Evolutionary conservation across 2,797 vertebrate genomes (phyloP).

Genomic region (Gila robusta): DNA sequence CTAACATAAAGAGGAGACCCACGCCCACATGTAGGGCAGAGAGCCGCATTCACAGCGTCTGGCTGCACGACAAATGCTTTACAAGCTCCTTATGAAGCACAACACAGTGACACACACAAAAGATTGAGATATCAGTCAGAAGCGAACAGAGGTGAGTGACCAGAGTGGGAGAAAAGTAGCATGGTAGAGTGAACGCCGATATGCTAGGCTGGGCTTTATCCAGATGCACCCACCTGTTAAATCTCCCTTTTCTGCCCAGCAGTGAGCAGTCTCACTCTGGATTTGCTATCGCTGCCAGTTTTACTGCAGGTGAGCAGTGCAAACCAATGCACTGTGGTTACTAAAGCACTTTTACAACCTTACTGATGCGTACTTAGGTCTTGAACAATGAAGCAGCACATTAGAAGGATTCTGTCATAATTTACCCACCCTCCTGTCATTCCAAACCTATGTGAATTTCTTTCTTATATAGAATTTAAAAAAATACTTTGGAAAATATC

Average conservation of each 20-base stretch:
- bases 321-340: slow-evolving; percentile 6
- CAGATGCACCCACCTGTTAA: slow-evolving; percentile 62
- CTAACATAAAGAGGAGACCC: slow-evolving; percentile 42
- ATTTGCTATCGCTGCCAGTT: slow-evolving; percentile 11
- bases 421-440: not conserved
- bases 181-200: slow-evolving; percentile 45
- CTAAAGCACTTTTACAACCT: not conserved
- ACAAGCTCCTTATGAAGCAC: slow-evolving; percentile 36
- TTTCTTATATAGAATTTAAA: not conserved
- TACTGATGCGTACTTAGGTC: not conserved
- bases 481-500: not conserved
- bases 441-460: not conserved
- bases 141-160: not conserved
- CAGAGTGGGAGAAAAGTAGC: slow-evolving; percentile 43
- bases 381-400: not conserved
- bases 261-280: slow-evolving; percentile 20
- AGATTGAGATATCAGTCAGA: slow-evolving; percentile 52
- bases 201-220: slow-evolving; percentile 49
- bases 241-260: slow-evolving; percentile 46
- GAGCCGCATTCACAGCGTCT: slow-evolving; percentile 25
- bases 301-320: slow-evolving; percentile 16
- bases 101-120: slow-evolving; percentile 36
- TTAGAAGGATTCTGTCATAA: not conserved
- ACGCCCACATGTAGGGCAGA: slow-evolving; percentile 51
- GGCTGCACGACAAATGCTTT: slow-evolving; percentile 32